phyloP scores from a whole-genome alignment of 2,113 vertebrate species.

The Tachycineta bicolor region DNA sequence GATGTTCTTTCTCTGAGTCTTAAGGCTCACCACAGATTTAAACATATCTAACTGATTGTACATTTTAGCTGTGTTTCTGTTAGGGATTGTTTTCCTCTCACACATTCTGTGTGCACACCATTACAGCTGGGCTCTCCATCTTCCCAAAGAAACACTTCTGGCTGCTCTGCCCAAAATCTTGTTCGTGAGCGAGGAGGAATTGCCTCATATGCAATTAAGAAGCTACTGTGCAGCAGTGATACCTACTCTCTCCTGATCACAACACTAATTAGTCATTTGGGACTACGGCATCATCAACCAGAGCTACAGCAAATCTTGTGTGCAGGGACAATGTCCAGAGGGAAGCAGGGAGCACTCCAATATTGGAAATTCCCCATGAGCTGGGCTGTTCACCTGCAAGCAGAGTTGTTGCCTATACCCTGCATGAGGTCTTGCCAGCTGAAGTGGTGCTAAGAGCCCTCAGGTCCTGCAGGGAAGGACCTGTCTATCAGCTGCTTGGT shows the following conservation, averaged over 20 bases:
- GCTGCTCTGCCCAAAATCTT: neutral
- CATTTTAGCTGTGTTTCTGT: neutral
- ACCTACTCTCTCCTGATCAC: neutral
- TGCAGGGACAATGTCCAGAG: fast-evolving
- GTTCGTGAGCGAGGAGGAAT: neutral
- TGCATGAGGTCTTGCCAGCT: neutral
- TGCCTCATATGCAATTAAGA: neutral
- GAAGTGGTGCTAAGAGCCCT: neutral
- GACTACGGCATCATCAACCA: neutral
- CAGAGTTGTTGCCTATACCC: neutral
- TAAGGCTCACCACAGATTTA: neutral
- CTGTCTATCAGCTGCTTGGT: neutral
- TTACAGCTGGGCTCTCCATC: neutral
- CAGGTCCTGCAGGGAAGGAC: neutral
- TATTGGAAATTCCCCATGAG: neutral
- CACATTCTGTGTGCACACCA: neutral
- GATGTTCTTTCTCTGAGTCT: neutral
- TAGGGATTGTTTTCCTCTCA: neutral
- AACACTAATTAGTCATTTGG: neutral
- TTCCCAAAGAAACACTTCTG: neutral
- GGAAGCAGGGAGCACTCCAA: neutral
- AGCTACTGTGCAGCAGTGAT: neutral
- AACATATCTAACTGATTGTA: neutral
- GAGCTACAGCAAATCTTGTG: neutral
- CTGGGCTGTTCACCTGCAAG: neutral